These are phyloP conservation scores for Littorina saxatilis DNA, from an alignment of 1,140 invertebrate species.

Conservation along the genomic window DNA sequence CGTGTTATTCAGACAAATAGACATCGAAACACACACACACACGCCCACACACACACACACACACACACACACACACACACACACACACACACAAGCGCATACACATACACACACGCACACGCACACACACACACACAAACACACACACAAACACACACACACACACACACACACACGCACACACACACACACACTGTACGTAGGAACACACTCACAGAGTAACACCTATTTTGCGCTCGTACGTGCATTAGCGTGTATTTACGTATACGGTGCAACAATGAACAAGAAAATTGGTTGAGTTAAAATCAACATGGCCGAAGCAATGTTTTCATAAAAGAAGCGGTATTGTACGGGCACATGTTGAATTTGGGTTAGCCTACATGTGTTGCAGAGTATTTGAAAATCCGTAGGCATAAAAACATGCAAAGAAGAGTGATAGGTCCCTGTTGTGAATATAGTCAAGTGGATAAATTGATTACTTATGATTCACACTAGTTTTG, in stretches of 20 bases:
- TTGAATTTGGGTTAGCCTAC: too few species aligned
- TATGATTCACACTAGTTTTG: too few species aligned
- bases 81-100: not conserved
- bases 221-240: not conserved
- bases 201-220: not conserved
- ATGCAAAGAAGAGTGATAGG: too few species aligned
- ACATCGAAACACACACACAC: not conserved
- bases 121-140: not conserved
- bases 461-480: too few species aligned
- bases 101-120: not conserved
- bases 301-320: too few species aligned
- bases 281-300: too few species aligned
- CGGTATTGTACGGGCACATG: too few species aligned
- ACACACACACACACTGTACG: conserved; percentile 7
- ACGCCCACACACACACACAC: conserved; percentile 8
- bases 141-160: not conserved
- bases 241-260: not conserved
- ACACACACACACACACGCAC: conserved; percentile 15
- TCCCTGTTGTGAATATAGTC: too few species aligned
- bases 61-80: not conserved
- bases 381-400: too few species aligned
- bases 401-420: too few species aligned
- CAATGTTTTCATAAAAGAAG: too few species aligned
- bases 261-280: too few species aligned
- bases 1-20: not conserved